Percentiles rank a stretch among this genome's conserved stretches.
phyloP scores from a whole-genome alignment of 2,888 invertebrate species.

The Liopterus haemorrhoidalis region DNA sequence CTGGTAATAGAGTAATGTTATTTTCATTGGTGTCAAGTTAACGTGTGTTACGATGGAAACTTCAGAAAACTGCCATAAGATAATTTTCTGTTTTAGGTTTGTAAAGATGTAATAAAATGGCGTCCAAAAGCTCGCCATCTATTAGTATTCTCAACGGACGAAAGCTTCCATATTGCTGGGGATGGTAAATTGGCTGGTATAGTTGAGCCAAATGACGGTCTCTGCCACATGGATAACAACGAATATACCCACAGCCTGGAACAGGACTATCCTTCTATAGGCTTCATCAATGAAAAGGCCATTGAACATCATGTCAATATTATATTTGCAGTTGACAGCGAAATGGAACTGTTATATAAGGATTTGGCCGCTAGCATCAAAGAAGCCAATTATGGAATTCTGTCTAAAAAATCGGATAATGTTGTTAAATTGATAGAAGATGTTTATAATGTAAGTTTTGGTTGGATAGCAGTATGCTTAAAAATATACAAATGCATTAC shows the following conservation, averaged over 20 bases:
- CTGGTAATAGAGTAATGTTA: no score
- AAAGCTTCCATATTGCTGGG: conserved; percentile 69
- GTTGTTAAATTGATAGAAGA: conserved; percentile 62
- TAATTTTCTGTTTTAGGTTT: no score
- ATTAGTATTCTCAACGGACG: conserved; percentile 72
- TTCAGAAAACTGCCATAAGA: no score
- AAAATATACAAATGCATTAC: no score
- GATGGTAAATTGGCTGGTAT: conserved; percentile 69
- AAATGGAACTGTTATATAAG: conserved; percentile 46
- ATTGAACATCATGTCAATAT: conserved; percentile 66
- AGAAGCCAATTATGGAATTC: conserved; percentile 60
- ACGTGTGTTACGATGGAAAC: no score
- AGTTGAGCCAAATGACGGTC: conserved; percentile 64
- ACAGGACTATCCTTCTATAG: conserved; percentile 76
- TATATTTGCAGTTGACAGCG: conserved; percentile 64
- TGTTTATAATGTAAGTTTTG: conserved; percentile 63
- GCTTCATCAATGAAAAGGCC: conserved; percentile 58
- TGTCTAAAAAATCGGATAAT: conserved; percentile 58
- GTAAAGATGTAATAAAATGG: conserved; percentile 70
- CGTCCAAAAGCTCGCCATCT: conserved; percentile 63
- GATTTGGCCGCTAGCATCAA: conserved; percentile 56
- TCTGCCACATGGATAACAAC: conserved; percentile 56
- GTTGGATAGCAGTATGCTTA: no score
- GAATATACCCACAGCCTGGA: conserved; percentile 53
- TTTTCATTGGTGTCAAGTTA: no score